These are phyloP conservation scores for Sminthurinus signatus DNA, from an alignment of 1,140 invertebrate species.

Conservation along the genomic window DNA sequence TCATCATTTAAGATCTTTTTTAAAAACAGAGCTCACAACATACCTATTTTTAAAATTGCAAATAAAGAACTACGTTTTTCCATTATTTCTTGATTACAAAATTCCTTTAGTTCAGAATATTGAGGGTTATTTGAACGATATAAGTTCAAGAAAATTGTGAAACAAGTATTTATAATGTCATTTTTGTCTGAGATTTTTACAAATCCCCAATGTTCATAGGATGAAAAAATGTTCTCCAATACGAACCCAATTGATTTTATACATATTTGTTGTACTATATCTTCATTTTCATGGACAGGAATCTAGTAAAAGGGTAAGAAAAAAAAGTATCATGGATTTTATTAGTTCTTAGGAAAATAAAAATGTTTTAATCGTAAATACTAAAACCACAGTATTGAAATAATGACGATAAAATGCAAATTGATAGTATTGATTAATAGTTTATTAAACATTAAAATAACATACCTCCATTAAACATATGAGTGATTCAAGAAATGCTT, in stretches of 20 bases:
- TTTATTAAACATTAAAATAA: too few relatives aligned
- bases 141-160: constrained; percentile 15
- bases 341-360: too few relatives aligned
- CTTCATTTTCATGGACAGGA: not conserved
- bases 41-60: constrained; percentile 12
- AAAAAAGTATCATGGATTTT: not conserved
- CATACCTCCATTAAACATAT: constrained; percentile 18
- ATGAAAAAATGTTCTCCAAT: constrained; percentile 26
- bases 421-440: too few relatives aligned
- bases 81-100: not conserved
- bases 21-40: too few relatives aligned
- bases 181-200: not conserved
- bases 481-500: constrained; percentile 18
- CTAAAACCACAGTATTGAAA: not conserved
- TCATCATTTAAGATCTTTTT: too few relatives aligned
- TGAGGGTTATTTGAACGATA: not conserved
- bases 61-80: constrained; percentile 10
- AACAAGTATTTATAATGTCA: constrained; percentile 17
- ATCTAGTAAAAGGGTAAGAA: not conserved
- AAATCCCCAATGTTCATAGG: constrained; percentile 24
- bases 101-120: constrained; percentile 8
- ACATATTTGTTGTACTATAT: not conserved
- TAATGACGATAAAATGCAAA: too few relatives aligned
- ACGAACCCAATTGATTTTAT: constrained; percentile 18
- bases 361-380: too few relatives aligned